Base-by-base conservation (phyloP, 2,888 invertebrate genomes). In the Lycophotia porphyrea region DNA sequence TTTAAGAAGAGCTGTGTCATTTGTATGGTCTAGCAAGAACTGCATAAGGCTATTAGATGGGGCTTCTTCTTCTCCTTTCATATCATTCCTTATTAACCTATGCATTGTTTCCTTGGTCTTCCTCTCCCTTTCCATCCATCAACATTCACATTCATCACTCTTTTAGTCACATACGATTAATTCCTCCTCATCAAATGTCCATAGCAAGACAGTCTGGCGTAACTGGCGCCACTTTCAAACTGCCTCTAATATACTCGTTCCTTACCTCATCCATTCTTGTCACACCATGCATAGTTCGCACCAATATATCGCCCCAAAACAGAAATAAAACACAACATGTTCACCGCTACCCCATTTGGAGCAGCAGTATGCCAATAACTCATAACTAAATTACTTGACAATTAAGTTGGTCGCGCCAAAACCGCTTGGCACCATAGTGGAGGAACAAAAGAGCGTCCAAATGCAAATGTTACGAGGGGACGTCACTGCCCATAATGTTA, bases 391-490 rank as follows among this genome's bases (percentile, higher is more conserved):
- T 88, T 86, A 89, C 89, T 87, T 82, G 83, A 86, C 84, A 90
- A 90, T 90, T 89, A 90, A 88, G 87, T 85, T 72, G 74, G 87
- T 84, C 82, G 86, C 88, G 91, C 90, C 91, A 89, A 88, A 91
- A 88, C 90, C 90, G 91, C 92, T 93, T 93, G 93, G 93, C 93
- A 92, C 83, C 79, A 84, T 81, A 70, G 76, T 89, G 88, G 88
- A 86, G 74, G 66, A 67, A 76, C 88, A 86, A 88, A 85, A 86
- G 81, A 81, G 85, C 84, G 71, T 74, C 71, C 69, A 78, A 91
- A 94, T 94, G 94, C 94, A 93, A 94, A 95, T 95, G 91, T 93
- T 91, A 93, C 92, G 81, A 84, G 84, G 58, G 21, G 89, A 93
- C 91, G 88, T 91, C 90, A 90, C 79, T 64, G 75, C 24, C 85